Evolutionary conservation across 2,888 invertebrate species (phyloP), one percentile per base, ranked within the genome.

Genomic region (Eristalis pertinax): DNA sequence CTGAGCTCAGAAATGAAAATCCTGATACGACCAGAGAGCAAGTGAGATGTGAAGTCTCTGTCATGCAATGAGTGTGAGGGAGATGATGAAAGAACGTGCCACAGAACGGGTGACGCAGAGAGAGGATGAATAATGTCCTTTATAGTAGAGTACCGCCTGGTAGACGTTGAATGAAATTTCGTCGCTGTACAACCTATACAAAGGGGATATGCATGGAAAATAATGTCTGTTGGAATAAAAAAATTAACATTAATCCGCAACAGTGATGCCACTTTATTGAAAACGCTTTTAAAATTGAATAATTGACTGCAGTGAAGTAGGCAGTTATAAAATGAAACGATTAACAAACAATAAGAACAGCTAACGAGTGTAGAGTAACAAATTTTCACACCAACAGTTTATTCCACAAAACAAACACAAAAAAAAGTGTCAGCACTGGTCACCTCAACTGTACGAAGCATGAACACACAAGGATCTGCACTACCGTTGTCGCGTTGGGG

Each of bases 1-100:
- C 85, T 74, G 60, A 85, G 73, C 70, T 77, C 68, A 77, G 60
- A 81, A 81, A 85, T 81, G 77, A 77, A 85, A 85, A 81, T 85
- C 73, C 76, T 81, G 72, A 73, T 77, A 85, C 77, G 60, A 60
- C 64, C 58, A 15, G 68, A 63, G 76, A 35, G 69, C 19, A 74
- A 85, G 41, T 4, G 73, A 81, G 85, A 80, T 56, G 63, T 35
- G 38, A 35, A 22, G 24, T 41, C 56, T 50, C 8, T 19, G 50
- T 1, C 2, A 19, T 8, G 19, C 50, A 19, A 19, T 19, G 19
- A 19, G 50, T 19, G 8, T 19, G 50, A 19, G 19, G 41, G 64
- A 64, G 70, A 58, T 22, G 60, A 13, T 3, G 26, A 24, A 50
- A 19, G 2, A 50, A n/a, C 10, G 50, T 15, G 60, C 26, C 26